Percentiles rank a stretch among this genome's conserved stretches.
Evolutionary conservation across 2,797 vertebrate genomes (phyloP).

Genomic region (Sebastes paucispinis): DNA sequence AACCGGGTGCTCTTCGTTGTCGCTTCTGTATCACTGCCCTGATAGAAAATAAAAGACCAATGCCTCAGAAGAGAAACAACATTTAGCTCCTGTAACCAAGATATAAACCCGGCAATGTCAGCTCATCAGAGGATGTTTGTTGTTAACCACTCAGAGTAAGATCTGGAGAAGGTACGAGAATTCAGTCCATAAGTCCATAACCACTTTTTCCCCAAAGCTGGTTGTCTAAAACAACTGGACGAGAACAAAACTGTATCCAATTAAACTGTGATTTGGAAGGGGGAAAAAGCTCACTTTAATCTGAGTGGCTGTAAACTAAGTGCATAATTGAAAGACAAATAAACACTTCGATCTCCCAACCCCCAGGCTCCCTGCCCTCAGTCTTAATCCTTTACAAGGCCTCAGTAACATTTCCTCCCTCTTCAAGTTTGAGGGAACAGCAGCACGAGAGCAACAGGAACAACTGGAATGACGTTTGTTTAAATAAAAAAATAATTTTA

Average conservation of each 20-base stretch:
- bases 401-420: constrained; percentile 13
- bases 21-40: neutral
- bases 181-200: constrained; percentile 5
- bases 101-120: neutral
- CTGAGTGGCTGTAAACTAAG: constrained; percentile 27
- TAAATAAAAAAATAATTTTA: constrained; percentile 28
- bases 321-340: constrained; percentile 11
- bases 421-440: constrained; percentile 20
- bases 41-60: neutral
- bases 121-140: neutral
- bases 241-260: neutral
- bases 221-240: neutral
- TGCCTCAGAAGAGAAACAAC: neutral
- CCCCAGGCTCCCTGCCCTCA: neutral
- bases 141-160: neutral
- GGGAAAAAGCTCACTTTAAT: neutral
- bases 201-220: neutral
- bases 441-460: constrained; percentile 21
- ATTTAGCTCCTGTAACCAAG: neutral
- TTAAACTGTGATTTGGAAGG: neutral
- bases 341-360: constrained; percentile 10
- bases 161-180: neutral
- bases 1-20: neutral
- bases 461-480: constrained; percentile 18
- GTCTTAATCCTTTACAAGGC: constrained; percentile 10